A percentile compares a stretch with the other conserved stretches of the same genome.
Evolutionary conservation across 2,797 vertebrate species (phyloP).

Genomic region (Crenichthys baileyi): DNA sequence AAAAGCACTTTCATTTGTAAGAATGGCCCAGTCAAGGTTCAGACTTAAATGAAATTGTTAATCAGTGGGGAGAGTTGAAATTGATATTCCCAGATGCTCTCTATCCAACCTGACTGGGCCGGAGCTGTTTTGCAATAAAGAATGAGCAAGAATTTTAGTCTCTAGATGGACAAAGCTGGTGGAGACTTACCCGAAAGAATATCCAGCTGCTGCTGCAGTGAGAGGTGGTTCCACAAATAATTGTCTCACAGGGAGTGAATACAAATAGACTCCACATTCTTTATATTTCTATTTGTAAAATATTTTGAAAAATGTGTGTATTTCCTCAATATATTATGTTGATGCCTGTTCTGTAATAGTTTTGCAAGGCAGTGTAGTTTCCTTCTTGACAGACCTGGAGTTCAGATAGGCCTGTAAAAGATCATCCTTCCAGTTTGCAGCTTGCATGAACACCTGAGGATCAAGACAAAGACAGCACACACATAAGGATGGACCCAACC

Average conservation of each 20-base stretch:
- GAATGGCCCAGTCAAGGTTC: neutral
- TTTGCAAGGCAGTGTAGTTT: neutral
- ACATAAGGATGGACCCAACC: conserved; percentile 63
- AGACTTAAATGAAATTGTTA: neutral
- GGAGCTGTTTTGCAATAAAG: neutral
- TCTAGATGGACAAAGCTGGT: conserved; percentile 9
- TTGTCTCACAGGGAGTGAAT: neutral
- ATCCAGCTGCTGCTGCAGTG: neutral
- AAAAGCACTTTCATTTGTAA: neutral
- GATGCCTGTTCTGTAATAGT: neutral
- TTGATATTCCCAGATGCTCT: neutral
- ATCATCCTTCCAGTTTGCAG: conserved; percentile 5
- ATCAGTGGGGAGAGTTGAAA: neutral
- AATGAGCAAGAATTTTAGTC: neutral
- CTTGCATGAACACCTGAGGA: conserved; percentile 28
- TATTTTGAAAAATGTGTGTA: neutral
- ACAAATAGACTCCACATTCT: neutral
- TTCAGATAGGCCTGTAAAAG: conserved; percentile 12
- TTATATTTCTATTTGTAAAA: neutral
- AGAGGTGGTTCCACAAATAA: neutral
- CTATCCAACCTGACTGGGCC: neutral
- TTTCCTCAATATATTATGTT: neutral
- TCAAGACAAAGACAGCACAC: conserved; percentile 56
- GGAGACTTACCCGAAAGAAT: neutral
- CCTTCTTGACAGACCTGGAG: neutral